Evolutionary conservation across 1,140 invertebrate genomes (phyloP), one percentile per base, ranked within the genome.

Genomic region (Caenorhabditis inopinata): DNA sequence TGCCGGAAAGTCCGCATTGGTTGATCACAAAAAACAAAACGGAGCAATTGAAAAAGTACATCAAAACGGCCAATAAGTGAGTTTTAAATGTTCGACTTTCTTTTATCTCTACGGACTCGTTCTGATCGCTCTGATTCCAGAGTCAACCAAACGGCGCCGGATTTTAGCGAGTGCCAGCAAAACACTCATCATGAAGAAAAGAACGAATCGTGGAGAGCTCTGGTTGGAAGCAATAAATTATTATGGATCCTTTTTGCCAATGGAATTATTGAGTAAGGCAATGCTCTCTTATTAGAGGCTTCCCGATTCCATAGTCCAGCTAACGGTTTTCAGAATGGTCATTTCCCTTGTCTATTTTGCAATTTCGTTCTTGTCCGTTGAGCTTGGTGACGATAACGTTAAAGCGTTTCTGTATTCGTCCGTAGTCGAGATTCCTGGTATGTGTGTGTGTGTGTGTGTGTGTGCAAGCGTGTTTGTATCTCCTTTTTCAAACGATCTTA

Each of bases 281-380:
- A n/a, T n/a, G n/a, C n/a, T n/a, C n/a, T n/a, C n/a, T n/a, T n/a
- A n/a, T n/a, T 7, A 42, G 14, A 42, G 14, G 14, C 38, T 42
- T 5, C 5, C 14, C 38, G 6, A 42, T 42, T 42, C 14, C 14
- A 14, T 42, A 5, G 38, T 42, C 14, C 38, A 7, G 6, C 38
- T 14, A 42, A 42, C 14, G 5, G 5, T 42, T 7, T 42, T 42
- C 32, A 68, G 58, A 68, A 68, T 68, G 58, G 58, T 68, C 16
- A 68, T 68, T n/a, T 68, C 58, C 32, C n/a, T 68, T 3, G 58
- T 68, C 32, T 68, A 68, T 12, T 68, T 68, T 68, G 58, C 58
- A 23, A 68, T 68, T 9, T 68, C 58, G 3, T 68, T 68, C n/a
- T 2, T 68, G 11, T 68, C 16, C n/a, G 58, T 38, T 29, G 58